Base-by-base conservation (phyloP, 2,113 vertebrate genomes). In the Hippolais icterina region DNA sequence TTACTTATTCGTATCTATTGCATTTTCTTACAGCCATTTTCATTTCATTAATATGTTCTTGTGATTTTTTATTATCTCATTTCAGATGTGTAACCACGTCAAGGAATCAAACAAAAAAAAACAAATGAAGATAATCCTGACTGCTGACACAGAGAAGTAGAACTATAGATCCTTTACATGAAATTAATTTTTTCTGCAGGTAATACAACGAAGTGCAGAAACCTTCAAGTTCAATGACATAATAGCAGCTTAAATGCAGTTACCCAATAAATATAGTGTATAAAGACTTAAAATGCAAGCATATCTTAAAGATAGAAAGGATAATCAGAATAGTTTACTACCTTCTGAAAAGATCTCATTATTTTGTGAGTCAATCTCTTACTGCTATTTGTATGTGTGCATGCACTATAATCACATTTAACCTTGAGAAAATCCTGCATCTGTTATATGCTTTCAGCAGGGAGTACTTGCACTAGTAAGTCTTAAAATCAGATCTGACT, bases 371-470 rank as follows among this genome's bases (percentile, higher is more conserved):
- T 96, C 97, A 96, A 63, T 94, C 64, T 88, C 94, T 71, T 65
- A 65, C 85, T 93, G 35, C 66, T 69, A 82, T 78, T 95, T 93
- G 64, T 94, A 39, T 95, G 68, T 94, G 72, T 61, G 60, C 33
- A 57, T 19, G 35, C 2, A 9, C 61, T 93, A 83, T 80, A 96
- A 95, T 92, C 89, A 85, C 68, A 92, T 95, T 94, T 97, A 96
- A 96, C 92, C 96, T 97, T 94, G 83, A 92, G 25, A 94, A 95
- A 97, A 96, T 85, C 89, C 68, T 94, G 90, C 47, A 95, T 66
- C 88, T 91, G 86, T 77, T 87, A 83, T 49, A 83, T 77, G 65
- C 33, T 92, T 97, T 59, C 95, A 96, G 88, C 87, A 93, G 85
- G 78, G 82, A 91, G 79, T 82, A 87, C 92, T 96, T 80, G 85